Evolutionary conservation across 92 coral and sea anemone species (phyloP).

Genomic region (Epizoanthus rinbou): DNA sequence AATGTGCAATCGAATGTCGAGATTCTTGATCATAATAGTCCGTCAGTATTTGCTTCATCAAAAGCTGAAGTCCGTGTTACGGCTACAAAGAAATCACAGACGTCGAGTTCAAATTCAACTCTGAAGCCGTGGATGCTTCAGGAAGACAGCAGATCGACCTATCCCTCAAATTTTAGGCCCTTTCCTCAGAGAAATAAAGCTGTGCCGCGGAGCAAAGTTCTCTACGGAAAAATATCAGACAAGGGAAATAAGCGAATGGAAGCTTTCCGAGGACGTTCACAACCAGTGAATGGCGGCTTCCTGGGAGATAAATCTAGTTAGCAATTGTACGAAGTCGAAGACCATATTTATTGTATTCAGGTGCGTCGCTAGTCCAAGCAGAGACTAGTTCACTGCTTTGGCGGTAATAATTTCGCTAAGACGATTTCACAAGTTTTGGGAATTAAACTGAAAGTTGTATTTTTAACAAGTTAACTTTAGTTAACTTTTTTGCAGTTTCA

Average conservation of each 20-base stretch:
- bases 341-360: neutral
- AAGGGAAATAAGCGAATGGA: constrained; percentile 81
- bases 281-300: constrained; percentile 23
- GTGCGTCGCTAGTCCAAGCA: too few species aligned
- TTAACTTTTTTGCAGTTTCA: too few species aligned
- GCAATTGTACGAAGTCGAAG: neutral
- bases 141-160: constrained; percentile 84
- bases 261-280: constrained; percentile 64
- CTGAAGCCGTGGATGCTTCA: constrained; percentile 79
- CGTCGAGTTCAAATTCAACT: constrained; percentile 32
- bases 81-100: constrained; percentile 45
- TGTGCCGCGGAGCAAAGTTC: constrained; percentile 72
- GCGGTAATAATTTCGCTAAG: too few species aligned
- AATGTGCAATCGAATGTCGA: constrained; percentile 51
- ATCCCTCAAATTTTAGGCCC: constrained; percentile 89
- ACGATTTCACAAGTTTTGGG: too few species aligned
- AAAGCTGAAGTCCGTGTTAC: constrained; percentile 32
- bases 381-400: too few species aligned
- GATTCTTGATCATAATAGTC: constrained; percentile 69
- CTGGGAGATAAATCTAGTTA: constrained; percentile 32
- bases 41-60: constrained; percentile 60
- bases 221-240: constrained; percentile 80
- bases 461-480: too few species aligned
- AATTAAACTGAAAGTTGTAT: too few species aligned
- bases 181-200: constrained; percentile 85